phyloP scores from a whole-genome alignment of 2,888 invertebrate species.

The Neocrepidodera transversa region DNA sequence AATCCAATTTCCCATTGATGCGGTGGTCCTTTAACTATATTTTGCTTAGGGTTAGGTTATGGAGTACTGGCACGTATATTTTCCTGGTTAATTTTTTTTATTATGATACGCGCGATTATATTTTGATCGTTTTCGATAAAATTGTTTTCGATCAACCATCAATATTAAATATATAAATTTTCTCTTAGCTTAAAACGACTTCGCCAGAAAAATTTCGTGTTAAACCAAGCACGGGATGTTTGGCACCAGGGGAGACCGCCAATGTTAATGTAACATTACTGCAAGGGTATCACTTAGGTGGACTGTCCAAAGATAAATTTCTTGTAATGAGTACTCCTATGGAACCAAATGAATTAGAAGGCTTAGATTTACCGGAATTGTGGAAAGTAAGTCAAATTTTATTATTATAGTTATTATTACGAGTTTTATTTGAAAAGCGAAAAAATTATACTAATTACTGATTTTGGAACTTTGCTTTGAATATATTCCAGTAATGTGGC shows the following conservation, averaged over 20 bases:
- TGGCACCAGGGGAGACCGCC: constrained; percentile 70
- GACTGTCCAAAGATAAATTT: constrained; percentile 83
- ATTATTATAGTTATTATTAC: constrained; percentile 10
- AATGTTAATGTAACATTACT: constrained; percentile 78
- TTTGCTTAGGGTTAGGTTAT: too few relatives aligned
- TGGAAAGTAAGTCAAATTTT: constrained; percentile 67
- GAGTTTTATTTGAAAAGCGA: constrained; percentile 2
- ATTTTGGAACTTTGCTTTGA: too few relatives aligned
- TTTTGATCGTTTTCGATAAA: too few relatives aligned
- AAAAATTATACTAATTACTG: too few relatives aligned
- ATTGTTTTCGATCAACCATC: too few relatives aligned
- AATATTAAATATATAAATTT: too few relatives aligned
- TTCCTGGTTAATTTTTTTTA: too few relatives aligned
- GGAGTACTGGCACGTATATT: too few relatives aligned
- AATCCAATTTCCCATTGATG: too few relatives aligned
- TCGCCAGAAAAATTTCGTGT: constrained; percentile 95
- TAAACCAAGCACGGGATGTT: constrained; percentile 82
- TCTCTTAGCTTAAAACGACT: constrained; percentile 85
- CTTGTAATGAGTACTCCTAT: constrained; percentile 83
- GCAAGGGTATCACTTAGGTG: constrained; percentile 72
- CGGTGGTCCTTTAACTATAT: too few relatives aligned
- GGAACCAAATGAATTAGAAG: constrained; percentile 64
- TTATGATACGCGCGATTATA: too few relatives aligned
- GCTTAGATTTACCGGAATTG: constrained; percentile 72
- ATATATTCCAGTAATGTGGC: too few relatives aligned